Base-by-base conservation (phyloP, 2,113 vertebrate genomes). In the Lipophrys pholis region DNA sequence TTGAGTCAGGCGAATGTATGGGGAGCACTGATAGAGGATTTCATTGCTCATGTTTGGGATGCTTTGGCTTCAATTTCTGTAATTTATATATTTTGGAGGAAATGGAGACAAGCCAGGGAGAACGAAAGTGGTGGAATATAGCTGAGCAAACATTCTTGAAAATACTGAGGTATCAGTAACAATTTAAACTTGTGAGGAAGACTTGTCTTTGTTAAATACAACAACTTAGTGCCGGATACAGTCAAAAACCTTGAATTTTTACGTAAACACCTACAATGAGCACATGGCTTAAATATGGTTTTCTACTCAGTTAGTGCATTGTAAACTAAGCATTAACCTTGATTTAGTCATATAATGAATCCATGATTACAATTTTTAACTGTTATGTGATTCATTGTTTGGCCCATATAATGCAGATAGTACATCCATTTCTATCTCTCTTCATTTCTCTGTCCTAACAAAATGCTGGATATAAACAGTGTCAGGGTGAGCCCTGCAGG, bases 101-200 rank as follows among this genome's bases (percentile, higher is more conserved):
- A 30, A 30, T 30, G 21, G 21, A 30, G 21, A 4, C 4, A 30
- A 30, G 21, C 21, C 21, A 30, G 21, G 21, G 43, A n/a, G 46
- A 78, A 73, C 62, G 59, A 81, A 65, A 11, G 35, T 60, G 38
- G 69, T 49, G 65, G 69, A 59, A 81, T 85, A 69, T 75, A 78
- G 72, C 58, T 63, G 65, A 80, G 77, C 74, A 69, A 41, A 21
- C 14, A 46, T 78, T 72, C 67, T 65, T 73, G 55, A 72, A 17
- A 61, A 52, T 78, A 79, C 72, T 76, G 82, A 60, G 56, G 45
- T 78, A 64, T 61, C 41, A 30, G 56, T 73, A n/a, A 61, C 21
- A 6, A 4, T 59, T 30, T 30, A 30, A 30, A 30, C 21, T 2
- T 4, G 4, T 2, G 21, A 30, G 21, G 21, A 30, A 30, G 21